Conservation (phyloP, 35 echinoderm and acorn worm species). For the Patiria miniata region DNA sequence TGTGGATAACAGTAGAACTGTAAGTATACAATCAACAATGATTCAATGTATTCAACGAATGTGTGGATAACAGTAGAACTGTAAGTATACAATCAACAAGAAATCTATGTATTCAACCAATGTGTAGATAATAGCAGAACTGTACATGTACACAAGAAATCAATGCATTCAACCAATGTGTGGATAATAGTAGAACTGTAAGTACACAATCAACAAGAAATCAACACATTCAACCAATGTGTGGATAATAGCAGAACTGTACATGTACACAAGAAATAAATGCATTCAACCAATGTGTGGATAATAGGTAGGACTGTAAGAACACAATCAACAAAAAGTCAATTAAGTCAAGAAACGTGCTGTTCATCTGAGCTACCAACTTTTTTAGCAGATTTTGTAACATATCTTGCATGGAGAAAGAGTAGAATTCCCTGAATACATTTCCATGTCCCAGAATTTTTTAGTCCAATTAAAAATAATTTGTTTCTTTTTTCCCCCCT, state of each 20-base stretch:
- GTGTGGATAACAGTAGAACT: conserved; percentile 84
- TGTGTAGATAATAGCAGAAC: conserved; percentile 90
- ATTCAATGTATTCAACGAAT: conserved; percentile 79
- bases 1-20: conserved; percentile 88
- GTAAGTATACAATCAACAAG: conserved; percentile 53
- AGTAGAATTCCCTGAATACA: neutral
- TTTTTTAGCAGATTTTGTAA: no score
- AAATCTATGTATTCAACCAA: conserved; percentile 81
- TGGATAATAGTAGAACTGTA: conserved; percentile 85
- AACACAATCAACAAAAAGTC: conserved; percentile 52
- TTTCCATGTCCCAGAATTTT: neutral
- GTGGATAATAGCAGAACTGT: conserved; percentile 89
- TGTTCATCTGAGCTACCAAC: conserved; percentile 77
- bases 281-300: conserved; percentile 79
- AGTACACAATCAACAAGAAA: conserved; percentile 50
- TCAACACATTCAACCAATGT: conserved; percentile 84
- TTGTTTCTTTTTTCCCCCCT: no score
- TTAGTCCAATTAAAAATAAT: no score
- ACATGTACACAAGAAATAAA: conserved; percentile 72
- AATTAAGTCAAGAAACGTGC: conserved; percentile 80
- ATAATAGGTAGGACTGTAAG: conserved; percentile 82
- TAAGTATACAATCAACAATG: conserved; percentile 58
- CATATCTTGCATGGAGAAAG: no score
- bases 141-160: conserved; percentile 76
- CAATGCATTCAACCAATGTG: conserved; percentile 79